A percentile compares a stretch with the other conserved stretches of the same genome.
These are phyloP conservation scores for Protaetia brevitarsis DNA, from an alignment of 1,140 invertebrate genomes.

Conservation along the genomic window DNA sequence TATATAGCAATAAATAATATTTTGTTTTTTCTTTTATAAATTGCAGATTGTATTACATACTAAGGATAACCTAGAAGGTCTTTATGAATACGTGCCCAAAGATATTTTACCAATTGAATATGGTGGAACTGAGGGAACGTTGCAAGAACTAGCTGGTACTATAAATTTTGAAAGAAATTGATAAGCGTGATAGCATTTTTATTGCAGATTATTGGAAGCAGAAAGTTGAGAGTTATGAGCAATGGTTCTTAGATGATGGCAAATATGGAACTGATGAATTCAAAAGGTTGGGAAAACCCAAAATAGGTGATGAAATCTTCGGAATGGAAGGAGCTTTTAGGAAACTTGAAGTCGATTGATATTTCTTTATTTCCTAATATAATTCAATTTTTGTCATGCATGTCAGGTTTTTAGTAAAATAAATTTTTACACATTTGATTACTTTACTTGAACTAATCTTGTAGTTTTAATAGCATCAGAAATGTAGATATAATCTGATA, in stretches of 20 bases:
- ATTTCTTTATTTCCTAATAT: background rate
- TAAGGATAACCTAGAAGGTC: background rate
- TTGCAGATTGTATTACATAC: background rate
- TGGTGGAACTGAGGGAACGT: background rate
- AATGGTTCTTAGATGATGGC: slow-evolving; percentile 58
- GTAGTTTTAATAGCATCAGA: no score
- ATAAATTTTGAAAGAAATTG: slow-evolving; percentile 24
- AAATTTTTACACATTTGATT: no score
- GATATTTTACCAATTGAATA: slow-evolving; percentile 12
- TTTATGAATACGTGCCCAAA: slow-evolving; percentile 5
- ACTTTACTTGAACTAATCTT: no score
- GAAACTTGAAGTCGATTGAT: slow-evolving; percentile 19
- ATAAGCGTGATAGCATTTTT: background rate
- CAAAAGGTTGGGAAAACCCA: slow-evolving; percentile 56
- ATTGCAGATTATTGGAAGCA: slow-evolving; percentile 52
- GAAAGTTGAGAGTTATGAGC: slow-evolving; percentile 53
- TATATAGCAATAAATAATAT: background rate
- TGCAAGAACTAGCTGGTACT: slow-evolving; percentile 14
- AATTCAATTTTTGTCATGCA: no score
- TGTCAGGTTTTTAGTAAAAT: no score
- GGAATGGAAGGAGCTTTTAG: slow-evolving; percentile 24
- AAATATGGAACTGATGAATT: slow-evolving; percentile 55
- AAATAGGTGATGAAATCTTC: slow-evolving; percentile 43
- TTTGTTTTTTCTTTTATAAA: no score
- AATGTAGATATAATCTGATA: no score